A percentile compares a stretch with the other conserved stretches of the same genome.
Conservation (phyloP, 2,888 invertebrate genomes). For the Reticulitermes lucifugus region DNA sequence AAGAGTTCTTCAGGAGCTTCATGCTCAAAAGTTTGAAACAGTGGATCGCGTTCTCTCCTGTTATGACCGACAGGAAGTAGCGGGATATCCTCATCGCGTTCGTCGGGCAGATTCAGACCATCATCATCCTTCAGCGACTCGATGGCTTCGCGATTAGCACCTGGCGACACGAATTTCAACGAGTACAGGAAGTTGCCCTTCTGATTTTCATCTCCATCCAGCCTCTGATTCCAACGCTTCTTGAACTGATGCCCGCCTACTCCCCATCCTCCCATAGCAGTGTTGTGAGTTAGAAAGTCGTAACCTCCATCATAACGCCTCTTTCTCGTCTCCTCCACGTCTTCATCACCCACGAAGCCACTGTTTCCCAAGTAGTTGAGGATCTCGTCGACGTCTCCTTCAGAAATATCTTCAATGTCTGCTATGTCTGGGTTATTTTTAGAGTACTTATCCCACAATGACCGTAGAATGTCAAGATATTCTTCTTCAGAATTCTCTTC, state of each 20-base stretch:
- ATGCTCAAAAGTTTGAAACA: conserved; percentile 8
- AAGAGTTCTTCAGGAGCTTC: conserved; percentile 24
- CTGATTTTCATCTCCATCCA: conserved; percentile 46
- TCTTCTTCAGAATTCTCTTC: conserved; percentile 61
- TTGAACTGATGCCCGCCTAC: conserved; percentile 17
- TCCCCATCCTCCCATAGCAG: conserved; percentile 46
- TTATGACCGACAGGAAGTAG: background rate
- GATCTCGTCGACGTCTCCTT: conserved; percentile 56
- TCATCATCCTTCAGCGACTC: conserved; percentile 49
- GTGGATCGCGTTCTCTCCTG: conserved; percentile 22
- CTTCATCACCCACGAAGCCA: conserved; percentile 9
- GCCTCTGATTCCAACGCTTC: conserved; percentile 50
- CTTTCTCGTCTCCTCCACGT: conserved; percentile 32
- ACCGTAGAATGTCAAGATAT: conserved; percentile 68
- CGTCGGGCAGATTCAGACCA: conserved; percentile 44
- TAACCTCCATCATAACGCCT: conserved; percentile 52
- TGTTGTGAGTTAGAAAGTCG: conserved; percentile 55
- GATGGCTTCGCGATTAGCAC: conserved; percentile 48
- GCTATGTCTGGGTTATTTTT: conserved; percentile 61
- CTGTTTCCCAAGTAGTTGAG: conserved; percentile 54
- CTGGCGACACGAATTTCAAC: conserved; percentile 51
- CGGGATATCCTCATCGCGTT: conserved; percentile 49
- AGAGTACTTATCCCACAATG: conserved; percentile 71
- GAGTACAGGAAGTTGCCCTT: conserved; percentile 50
- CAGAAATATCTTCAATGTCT: conserved; percentile 56